Evolutionary conservation across 2,888 invertebrate species (phyloP), one percentile per base, ranked within the genome.

Genomic region (Dryocosmus kuriphilus): DNA sequence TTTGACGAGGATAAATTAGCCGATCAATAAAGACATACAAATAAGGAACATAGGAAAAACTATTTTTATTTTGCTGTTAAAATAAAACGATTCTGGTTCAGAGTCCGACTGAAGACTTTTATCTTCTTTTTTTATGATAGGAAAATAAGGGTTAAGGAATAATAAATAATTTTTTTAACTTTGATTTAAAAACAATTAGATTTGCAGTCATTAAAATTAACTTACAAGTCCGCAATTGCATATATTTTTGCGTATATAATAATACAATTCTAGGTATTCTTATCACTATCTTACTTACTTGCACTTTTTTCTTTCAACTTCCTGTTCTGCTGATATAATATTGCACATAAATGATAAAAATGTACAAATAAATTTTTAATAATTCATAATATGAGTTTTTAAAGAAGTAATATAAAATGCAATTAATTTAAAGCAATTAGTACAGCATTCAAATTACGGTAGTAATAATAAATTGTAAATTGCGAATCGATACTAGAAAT

Each of bases 1-100:
- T 62, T 62, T 62, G 30, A 30, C 62, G 62, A 62, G n/a, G 8
- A 32, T 62, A 35, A 62, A 62, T 62, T 62, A 62, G 32, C 19
- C 32, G 8, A 6, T 22, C 27, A 27, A 22, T 60, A 60, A 62
- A 62, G 32, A 35, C 27, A 62, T 30, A 74, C 60, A 30, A 74
- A 74, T 51, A 74, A 57, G 38, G 35, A 57, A 74, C 35, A 24
- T 24, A 19, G 35, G 41, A 61, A 46, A 19, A 77, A 60, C 7
- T 1, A 5, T 55, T 74, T 51, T 38, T 38, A 38, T 14, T 67
- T 77, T 55, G 4, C 16, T 7, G 5, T 55, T 35, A 63, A 62
- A 24, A n/a, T 24, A 32, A 32, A 22, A 22, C 1, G 19, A 5
- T 35, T 38, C 7, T 46, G 19, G 19, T 46, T 46, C 19, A 46